Percentiles rank a stretch among this genome's conserved stretches.
Conservation (phyloP, 2,888 invertebrate species). For the Aleiodes alternator region DNA sequence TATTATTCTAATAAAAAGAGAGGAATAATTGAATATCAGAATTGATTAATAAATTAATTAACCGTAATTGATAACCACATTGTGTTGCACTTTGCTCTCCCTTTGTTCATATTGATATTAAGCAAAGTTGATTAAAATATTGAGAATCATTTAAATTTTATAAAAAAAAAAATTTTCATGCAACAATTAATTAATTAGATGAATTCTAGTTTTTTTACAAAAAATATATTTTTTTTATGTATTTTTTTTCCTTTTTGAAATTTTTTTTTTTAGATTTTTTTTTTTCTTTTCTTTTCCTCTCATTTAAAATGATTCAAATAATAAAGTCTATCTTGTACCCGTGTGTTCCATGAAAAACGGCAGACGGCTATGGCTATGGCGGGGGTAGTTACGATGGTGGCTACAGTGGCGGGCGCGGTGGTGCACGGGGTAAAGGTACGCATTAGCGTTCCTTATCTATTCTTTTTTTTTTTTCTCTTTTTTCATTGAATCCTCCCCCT, state of each 20-base stretch:
- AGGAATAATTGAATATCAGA: no score
- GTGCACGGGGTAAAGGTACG: slow-evolving; percentile 92
- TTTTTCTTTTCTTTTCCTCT: no score
- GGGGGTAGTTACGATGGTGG: slow-evolving; percentile 93
- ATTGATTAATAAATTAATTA: no score
- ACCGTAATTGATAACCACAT: no score
- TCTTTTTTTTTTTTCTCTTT: slow-evolving; percentile 31
- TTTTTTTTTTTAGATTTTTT: no score
- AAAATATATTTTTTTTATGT: no score
- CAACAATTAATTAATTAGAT: neutral
- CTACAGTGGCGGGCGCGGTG: slow-evolving; percentile 90
- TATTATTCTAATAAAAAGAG: no score
- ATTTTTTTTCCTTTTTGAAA: no score
- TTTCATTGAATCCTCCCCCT: slow-evolving; percentile 46
- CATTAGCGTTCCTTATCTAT: slow-evolving; percentile 73
- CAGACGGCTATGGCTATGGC: slow-evolving; percentile 88
- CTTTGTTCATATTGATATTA: slow-evolving; percentile 34
- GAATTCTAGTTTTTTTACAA: slow-evolving; percentile 10
- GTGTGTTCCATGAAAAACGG: slow-evolving; percentile 75
- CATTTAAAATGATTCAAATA: slow-evolving; percentile 2
- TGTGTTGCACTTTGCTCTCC: neutral
- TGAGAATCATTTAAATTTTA: neutral
- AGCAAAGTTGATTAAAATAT: slow-evolving; percentile 25
- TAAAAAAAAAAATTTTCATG: neutral
- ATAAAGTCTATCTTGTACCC: slow-evolving; percentile 66